Percentiles rank a stretch among this genome's conserved stretches.
Conservation (phyloP, 2,797 vertebrate species). For the Chelonia mydas region DNA sequence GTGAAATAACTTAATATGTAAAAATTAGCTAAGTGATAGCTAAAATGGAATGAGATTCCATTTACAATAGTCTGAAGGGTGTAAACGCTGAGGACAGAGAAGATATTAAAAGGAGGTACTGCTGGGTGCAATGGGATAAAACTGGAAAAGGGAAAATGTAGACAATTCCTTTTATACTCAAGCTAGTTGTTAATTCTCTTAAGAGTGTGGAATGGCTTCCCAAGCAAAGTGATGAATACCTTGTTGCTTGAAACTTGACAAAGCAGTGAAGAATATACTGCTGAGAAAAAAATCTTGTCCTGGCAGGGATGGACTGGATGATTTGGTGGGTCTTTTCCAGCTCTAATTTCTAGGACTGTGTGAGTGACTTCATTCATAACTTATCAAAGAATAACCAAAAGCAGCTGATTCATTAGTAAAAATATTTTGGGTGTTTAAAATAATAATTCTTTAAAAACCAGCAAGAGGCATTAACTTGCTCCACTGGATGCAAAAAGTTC, state of each 20-base stretch:
- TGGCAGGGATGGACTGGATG: neutral
- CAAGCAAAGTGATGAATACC: conserved; percentile 29
- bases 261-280: neutral
- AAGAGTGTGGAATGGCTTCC: neutral
- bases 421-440: neutral
- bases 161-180: neutral
- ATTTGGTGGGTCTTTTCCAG: conserved; percentile 16
- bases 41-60: conserved; percentile 55
- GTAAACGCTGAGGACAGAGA: conserved; percentile 49
- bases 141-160: neutral
- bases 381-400: neutral
- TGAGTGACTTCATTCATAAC: neutral
- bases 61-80: conserved; percentile 64
- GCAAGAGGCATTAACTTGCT: neutral
- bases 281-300: neutral
- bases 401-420: conserved; percentile 17
- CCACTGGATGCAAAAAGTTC: neutral
- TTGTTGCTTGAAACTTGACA: conserved; percentile 9
- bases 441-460: neutral
- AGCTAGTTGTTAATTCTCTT: neutral
- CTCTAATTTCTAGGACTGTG: neutral
- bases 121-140: fast-evolving
- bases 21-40: conserved; percentile 65
- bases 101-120: neutral
- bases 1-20: conserved; percentile 66